Conservation (phyloP, 2,797 vertebrate species). For the Pyrocephalus nanus region DNA sequence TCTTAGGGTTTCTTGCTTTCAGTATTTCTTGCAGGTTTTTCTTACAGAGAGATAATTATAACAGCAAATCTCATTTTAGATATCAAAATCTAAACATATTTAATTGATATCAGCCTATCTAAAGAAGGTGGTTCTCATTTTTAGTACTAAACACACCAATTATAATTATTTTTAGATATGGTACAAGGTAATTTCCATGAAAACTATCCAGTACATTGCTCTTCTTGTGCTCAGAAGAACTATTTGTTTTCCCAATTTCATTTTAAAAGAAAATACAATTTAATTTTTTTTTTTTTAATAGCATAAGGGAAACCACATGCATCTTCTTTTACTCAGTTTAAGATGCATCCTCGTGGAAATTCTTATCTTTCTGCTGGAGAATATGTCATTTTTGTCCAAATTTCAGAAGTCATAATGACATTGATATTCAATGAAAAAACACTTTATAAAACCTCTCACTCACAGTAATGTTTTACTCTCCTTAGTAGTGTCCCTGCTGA, state of each 20-base stretch:
- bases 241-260: neutral
- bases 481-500: neutral
- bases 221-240: neutral
- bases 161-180: conserved; percentile 29
- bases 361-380: neutral
- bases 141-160: neutral
- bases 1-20: neutral
- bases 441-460: neutral
- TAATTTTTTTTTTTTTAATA: neutral
- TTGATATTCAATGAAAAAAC: neutral
- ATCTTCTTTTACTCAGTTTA: neutral
- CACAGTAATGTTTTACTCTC: neutral
- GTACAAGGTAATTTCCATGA: neutral
- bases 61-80: conserved; percentile 2
- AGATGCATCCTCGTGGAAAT: neutral
- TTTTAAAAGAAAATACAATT: neutral
- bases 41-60: conserved; percentile 12
- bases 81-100: neutral
- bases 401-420: neutral
- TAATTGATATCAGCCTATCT: neutral
- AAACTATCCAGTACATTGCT: neutral
- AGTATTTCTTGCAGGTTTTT: neutral
- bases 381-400: neutral
- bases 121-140: neutral
- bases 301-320: neutral